Percentiles rank a stretch among this genome's conserved stretches.
These are phyloP conservation scores for Agrypnus murinus DNA, from an alignment of 2,888 invertebrate genomes.

Conservation along the genomic window DNA sequence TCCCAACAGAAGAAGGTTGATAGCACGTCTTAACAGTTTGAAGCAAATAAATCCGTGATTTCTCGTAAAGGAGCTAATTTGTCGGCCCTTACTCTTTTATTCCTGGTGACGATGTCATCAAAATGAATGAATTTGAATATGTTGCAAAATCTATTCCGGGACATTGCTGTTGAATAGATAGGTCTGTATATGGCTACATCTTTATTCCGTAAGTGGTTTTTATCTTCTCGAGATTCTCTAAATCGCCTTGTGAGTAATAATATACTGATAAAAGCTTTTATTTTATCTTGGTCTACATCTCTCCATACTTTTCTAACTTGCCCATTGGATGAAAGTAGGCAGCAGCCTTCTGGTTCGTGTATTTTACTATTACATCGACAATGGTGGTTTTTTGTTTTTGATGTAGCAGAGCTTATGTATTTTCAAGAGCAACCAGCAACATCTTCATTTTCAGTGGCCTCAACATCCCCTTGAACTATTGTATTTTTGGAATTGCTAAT, in stretches of 20 bases:
- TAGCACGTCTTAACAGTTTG: background rate
- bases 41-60: constrained; percentile 2
- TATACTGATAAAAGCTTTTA: constrained; percentile 15
- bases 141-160: background rate
- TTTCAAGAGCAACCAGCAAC: constrained; percentile 17
- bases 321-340: constrained; percentile 27
- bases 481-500: constrained; percentile 19
- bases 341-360: constrained; percentile 27
- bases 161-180: background rate
- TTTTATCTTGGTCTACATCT: too few species aligned
- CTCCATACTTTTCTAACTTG: background rate
- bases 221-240: too few species aligned
- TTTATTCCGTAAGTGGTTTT: constrained; percentile 6
- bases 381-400: background rate
- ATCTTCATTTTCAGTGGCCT: constrained; percentile 20
- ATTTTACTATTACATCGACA: constrained; percentile 24
- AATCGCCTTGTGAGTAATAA: constrained; percentile 7
- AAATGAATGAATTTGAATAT: background rate
- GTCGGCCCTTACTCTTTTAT: background rate
- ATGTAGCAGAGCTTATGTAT: constrained; percentile 26
- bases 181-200: constrained; percentile 2
- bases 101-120: background rate
- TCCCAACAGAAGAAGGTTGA: constrained; percentile 2
- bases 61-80: background rate
- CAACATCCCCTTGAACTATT: constrained; percentile 14